These are phyloP conservation scores for Pterois miles DNA, from an alignment of 2,797 vertebrate species.

Conservation along the genomic window DNA sequence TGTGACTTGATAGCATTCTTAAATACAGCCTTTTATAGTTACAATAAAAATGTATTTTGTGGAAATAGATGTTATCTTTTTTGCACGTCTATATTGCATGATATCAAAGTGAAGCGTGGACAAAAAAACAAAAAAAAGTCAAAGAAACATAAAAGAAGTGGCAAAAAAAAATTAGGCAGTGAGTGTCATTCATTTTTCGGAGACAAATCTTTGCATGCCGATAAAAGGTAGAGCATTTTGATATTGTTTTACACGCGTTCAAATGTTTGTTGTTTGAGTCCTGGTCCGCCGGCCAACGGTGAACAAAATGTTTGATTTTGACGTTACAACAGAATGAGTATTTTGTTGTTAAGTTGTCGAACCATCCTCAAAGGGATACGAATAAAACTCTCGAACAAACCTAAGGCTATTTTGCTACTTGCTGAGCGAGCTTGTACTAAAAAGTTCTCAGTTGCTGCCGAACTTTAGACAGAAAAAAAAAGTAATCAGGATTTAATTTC, in stretches of 20 bases:
- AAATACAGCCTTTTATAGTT: slow-evolving; percentile 88
- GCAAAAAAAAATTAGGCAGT: slow-evolving; percentile 72
- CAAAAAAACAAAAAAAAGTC: slow-evolving; percentile 66
- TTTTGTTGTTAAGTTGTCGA: slow-evolving; percentile 58
- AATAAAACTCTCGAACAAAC: slow-evolving; percentile 72
- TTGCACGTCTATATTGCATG: slow-evolving; percentile 91
- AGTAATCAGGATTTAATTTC: slow-evolving; percentile 41
- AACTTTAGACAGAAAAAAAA: slow-evolving; percentile 30
- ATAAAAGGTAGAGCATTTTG: slow-evolving; percentile 81
- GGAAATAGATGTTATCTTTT: slow-evolving; percentile 90
- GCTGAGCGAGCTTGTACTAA: slow-evolving; percentile 64
- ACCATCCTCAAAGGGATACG: slow-evolving; percentile 53
- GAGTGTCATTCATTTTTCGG: slow-evolving; percentile 79
- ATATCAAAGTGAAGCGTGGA: slow-evolving; percentile 86
- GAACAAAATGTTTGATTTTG: slow-evolving; percentile 61
- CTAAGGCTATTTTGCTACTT: slow-evolving; percentile 67
- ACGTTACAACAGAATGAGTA: slow-evolving; percentile 43
- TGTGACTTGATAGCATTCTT: slow-evolving; percentile 87
- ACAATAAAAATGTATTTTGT: slow-evolving; percentile 88
- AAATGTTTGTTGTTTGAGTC: slow-evolving; percentile 62
- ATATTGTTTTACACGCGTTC: slow-evolving; percentile 78
- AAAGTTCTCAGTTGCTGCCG: slow-evolving; percentile 56
- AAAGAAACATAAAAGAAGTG: slow-evolving; percentile 48
- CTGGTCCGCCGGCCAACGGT: slow-evolving; percentile 54
- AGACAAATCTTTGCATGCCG: slow-evolving; percentile 84